phyloP scores from a whole-genome alignment of 1,140 invertebrate species.

The Centruroides sculpturatus region DNA sequence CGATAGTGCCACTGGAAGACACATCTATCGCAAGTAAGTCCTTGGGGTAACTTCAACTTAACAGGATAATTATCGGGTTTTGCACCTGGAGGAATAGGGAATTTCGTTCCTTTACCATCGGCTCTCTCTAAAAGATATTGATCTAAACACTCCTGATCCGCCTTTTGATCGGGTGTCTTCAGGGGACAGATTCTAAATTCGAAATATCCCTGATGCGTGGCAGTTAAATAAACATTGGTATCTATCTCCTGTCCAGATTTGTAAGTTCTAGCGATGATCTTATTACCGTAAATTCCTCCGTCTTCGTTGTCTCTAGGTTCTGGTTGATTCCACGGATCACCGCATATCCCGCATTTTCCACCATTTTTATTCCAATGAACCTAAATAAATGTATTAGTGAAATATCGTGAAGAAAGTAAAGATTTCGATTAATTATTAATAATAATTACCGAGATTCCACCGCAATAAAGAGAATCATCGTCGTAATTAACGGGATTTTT shows the following conservation, averaged over 20 bases:
- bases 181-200: constrained; percentile 21
- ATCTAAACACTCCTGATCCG: constrained; percentile 20
- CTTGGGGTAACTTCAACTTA: constrained; percentile 19
- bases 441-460: constrained; percentile 58
- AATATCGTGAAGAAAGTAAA: too few relatives aligned
- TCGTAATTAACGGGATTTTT: constrained; percentile 86
- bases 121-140: constrained; percentile 9
- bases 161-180: constrained; percentile 16
- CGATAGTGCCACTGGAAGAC: constrained; percentile 27
- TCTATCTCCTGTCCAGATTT: constrained; percentile 26
- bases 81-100: background rate
- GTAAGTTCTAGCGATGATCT: constrained; percentile 20
- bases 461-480: constrained; percentile 67
- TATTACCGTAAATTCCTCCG: constrained; percentile 57
- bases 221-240: constrained; percentile 18
- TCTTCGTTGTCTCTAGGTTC: constrained; percentile 62
- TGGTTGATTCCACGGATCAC: constrained; percentile 59
- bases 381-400: background rate
- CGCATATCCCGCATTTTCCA: constrained; percentile 76
- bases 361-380: constrained; percentile 30
- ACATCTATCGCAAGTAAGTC: constrained; percentile 22
- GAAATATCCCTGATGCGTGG: constrained; percentile 20
- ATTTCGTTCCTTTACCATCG: background rate
- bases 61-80: constrained; percentile 8
- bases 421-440: background rate